A percentile compares a stretch with the other conserved stretches of the same genome.
Conservation (phyloP, 92 coral and sea anemone genomes). For the Umimayanthus kanabou region DNA sequence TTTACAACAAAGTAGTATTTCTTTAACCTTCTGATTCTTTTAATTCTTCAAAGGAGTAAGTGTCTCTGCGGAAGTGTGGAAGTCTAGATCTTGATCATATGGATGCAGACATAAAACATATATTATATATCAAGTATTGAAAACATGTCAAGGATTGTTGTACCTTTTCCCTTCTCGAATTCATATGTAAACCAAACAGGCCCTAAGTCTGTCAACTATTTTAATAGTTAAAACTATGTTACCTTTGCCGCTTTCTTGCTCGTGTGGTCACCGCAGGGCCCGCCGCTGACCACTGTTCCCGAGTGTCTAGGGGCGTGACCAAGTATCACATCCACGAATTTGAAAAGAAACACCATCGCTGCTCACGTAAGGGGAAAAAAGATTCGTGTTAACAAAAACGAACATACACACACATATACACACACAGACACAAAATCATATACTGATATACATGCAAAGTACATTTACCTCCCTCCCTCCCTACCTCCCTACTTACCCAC, state of each 20-base stretch:
- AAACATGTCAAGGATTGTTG: too few relatives aligned
- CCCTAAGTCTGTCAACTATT: too few relatives aligned
- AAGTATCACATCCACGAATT: conserved; percentile 1
- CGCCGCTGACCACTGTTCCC: not conserved
- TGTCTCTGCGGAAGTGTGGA: too few relatives aligned
- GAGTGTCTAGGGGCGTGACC: not conserved
- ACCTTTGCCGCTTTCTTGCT: not conserved
- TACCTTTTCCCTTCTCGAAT: too few relatives aligned
- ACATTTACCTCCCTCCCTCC: not conserved
- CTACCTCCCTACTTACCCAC: not conserved
- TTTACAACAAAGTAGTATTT: too few relatives aligned
- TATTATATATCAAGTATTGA: too few relatives aligned
- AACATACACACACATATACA: not conserved
- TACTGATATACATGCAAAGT: not conserved
- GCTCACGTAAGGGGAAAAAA: not conserved
- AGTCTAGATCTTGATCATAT: too few relatives aligned
- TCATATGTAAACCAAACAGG: too few relatives aligned
- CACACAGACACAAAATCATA: not conserved
- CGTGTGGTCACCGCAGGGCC: not conserved
- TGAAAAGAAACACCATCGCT: not conserved
- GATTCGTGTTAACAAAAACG: not conserved
- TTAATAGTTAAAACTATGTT: too few relatives aligned
- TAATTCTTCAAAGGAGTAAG: too few relatives aligned
- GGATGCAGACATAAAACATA: too few relatives aligned
- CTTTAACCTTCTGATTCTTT: too few relatives aligned